Evolutionary conservation across 1,140 invertebrate species (phyloP), one percentile per base, ranked within the genome.

Genomic region (Alviniconcha marisindica): DNA sequence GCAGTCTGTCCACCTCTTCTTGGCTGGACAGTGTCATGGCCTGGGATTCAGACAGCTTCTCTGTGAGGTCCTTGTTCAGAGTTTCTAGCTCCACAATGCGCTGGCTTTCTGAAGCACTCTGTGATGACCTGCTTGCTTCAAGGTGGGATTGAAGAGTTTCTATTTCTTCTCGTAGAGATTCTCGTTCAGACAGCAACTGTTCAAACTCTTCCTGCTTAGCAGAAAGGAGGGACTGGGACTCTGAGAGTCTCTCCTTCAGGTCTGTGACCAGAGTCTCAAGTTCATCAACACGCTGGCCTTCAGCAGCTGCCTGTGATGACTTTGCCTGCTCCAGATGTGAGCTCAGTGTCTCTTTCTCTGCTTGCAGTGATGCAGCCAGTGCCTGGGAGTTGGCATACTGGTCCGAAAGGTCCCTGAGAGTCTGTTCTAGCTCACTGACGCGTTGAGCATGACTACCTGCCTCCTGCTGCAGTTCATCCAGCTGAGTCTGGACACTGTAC

Each of bases 21-120:
- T 80, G n/a, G n/a, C 40, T 40, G 0, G 36, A 21, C 5, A 7
- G 18, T 1, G 21, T 24, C 21, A 28, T 15, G 28, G 78, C 66
- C 60, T 80, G 78, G 24, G 60, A 63, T 66, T 80, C 78, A n/a
- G 56, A 21, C 38, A 86, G 24, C 56, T 86, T 56, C 31, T 40
- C 28, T 51, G 40, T 73, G 21, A 73, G 48, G 42, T 84, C 48
- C 15, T 28, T 66, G 5, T 60, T 40, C 42, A 40, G 14, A 1
- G n/a, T 66, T 54, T 83, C 82, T 24, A 83, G 4, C n/a, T 31
- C 74, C 28, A 21, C 21, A 5, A 56, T 38, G n/a, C 33, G 40
- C 18, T 83, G 40, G 28, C 33, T 21, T 3, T 44, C 82, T 36
- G 38, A 48, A 66, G 74, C 24, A 21, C 38, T 69, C 15, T 80